These are phyloP conservation scores for Caenorhabditis doughertyi DNA, from an alignment of 2,888 invertebrate genomes.

Conservation along the genomic window DNA sequence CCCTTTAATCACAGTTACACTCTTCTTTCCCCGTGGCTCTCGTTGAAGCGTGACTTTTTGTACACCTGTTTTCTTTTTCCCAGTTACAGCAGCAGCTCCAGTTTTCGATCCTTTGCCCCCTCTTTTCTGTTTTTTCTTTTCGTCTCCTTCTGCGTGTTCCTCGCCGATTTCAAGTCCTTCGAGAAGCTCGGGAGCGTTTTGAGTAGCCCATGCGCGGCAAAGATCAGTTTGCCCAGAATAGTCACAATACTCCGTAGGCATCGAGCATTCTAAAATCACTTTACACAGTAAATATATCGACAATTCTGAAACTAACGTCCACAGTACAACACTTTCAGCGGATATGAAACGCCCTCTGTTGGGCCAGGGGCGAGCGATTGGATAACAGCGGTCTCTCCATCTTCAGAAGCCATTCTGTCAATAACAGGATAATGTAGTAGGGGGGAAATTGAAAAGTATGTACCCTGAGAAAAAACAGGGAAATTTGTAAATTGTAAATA, in stretches of 20 bases:
- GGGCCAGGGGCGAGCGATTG: constrained; percentile 68
- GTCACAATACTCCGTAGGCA: constrained; percentile 91
- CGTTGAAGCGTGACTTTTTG: constrained; percentile 85
- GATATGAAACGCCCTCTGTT: constrained; percentile 73
- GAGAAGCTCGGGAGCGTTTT: constrained; percentile 88
- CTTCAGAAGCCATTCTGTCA: constrained; percentile 49
- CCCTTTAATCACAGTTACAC: constrained; percentile 97
- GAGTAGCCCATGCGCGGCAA: constrained; percentile 96
- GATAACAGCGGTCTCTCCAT: constrained; percentile 50
- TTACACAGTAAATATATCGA: not conserved
- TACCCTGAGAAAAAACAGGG: too few species aligned
- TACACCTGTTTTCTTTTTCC: constrained; percentile 86
- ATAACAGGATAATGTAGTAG: too few species aligned
- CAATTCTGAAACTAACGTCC: constrained; percentile 69
- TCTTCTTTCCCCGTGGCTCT: constrained; percentile 96
- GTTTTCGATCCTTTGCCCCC: constrained; percentile 91
- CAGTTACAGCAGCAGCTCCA: constrained; percentile 10
- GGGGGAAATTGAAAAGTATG: too few species aligned
- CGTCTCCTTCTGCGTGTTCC: constrained; percentile 48
- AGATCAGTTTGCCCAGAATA: constrained; percentile 95
- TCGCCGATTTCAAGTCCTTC: constrained; percentile 63
- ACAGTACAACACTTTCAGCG: constrained; percentile 77
- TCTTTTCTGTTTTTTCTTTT: constrained; percentile 90
- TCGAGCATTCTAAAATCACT: constrained; percentile 75
- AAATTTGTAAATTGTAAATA: too few species aligned